Evolutionary conservation across 2,888 invertebrate species (phyloP), one percentile per base, ranked within the genome.

Genomic region (Agrochola macilenta): DNA sequence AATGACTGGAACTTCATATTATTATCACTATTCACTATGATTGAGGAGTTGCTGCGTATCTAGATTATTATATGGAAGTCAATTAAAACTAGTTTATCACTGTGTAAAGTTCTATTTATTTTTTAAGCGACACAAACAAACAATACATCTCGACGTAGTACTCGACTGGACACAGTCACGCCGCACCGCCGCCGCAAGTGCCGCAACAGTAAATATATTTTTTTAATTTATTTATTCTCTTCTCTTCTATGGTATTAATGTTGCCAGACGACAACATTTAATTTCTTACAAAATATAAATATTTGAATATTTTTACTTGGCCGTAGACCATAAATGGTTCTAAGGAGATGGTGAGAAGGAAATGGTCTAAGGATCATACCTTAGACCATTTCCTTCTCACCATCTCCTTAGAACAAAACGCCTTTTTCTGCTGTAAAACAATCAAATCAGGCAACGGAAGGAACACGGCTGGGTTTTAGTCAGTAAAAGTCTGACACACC

Each of bases 1-100:
- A 77, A 61, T 73, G 52, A 78, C 66, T 75, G 64, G 70, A 86
- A 78, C 57, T 76, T 68, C 74, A 73, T 77, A 46, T 14, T 46
- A 14, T 14, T 46, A 26, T 70, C 82, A 78, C 74, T 75, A 63
- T 46, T 57, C 74, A 74, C 74, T 68, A 52, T 8, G 23, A 54
- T 30, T 65, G 2, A 61, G 9, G 9, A 70, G 26, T 63, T 5
- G 11, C 8, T 69, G 30, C 17, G 23, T 35, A 60, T 49, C 35
- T 43, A 54, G 12, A 46, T 66, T 49, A 52, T 58, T 49, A n/a
- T 12, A 43, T 35, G 23, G 26, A 58, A 54, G 30, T 52, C 57
- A 74, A 79, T 68, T 57, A 57, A 69, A 79, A 73, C 64, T 46
- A 58, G 5, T 65, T 52, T 72, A 78, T 23, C 69, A 79, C 74